These are phyloP conservation scores for Choloepus didactylus DNA, from an alignment of 2,797 vertebrate species.

Conservation along the genomic window DNA sequence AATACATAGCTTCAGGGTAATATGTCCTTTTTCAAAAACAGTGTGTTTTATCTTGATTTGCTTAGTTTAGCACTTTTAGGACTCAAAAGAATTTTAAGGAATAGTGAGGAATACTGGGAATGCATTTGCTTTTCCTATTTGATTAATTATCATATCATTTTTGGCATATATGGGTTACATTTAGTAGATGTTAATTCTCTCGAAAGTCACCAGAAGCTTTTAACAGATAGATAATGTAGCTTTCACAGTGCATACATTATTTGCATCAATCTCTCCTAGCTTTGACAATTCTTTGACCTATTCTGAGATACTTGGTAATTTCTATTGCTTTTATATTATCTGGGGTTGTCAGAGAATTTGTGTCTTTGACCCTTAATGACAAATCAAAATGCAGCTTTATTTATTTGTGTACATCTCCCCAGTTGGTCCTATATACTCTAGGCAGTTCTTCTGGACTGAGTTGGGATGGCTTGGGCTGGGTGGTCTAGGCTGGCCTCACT, in stretches of 20 bases:
- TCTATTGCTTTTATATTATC: background rate
- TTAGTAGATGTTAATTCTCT: background rate
- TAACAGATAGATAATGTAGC: background rate
- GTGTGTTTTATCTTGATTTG: background rate
- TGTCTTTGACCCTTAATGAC: background rate
- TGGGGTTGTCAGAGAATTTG: background rate
- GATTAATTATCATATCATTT: background rate
- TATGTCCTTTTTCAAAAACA: background rate
- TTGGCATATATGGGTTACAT: background rate
- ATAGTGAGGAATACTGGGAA: background rate
- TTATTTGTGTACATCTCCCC: background rate
- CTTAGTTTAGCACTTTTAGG: constrained; percentile 4
- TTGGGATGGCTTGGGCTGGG: background rate
- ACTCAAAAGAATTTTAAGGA: background rate
- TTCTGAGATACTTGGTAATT: background rate
- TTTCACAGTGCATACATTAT: background rate
- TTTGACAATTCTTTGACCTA: constrained; percentile 10
- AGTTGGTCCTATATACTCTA: background rate
- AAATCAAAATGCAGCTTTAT: constrained; percentile 3
- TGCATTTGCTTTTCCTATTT: background rate
- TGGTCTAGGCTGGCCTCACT: too few species aligned
- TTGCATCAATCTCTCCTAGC: background rate
- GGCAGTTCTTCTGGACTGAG: background rate
- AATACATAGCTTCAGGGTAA: background rate
- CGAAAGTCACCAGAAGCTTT: background rate